Evolutionary conservation across 2,113 vertebrate species (phyloP).

Genomic region (Crocuta crocuta): DNA sequence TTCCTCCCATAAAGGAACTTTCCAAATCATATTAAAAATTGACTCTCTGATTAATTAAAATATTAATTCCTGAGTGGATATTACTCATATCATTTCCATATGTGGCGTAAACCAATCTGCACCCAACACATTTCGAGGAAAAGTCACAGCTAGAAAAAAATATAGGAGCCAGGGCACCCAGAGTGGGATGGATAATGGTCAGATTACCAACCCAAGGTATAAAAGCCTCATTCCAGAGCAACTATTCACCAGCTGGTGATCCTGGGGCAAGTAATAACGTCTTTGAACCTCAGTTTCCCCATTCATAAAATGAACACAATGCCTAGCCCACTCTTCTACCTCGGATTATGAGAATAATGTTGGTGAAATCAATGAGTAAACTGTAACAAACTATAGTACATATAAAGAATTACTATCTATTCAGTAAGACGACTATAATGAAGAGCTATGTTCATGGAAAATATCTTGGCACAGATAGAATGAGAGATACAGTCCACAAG

Average conservation of each 20-base stretch:
- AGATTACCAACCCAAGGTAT: not conserved
- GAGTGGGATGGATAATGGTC: accelerated
- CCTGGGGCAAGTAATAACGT: not conserved
- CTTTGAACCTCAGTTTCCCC: not conserved
- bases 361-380: not conserved
- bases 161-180: not conserved
- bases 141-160: not conserved
- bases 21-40: not conserved
- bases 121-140: not conserved
- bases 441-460: not conserved
- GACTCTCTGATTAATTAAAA: not conserved
- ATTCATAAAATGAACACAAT: not conserved
- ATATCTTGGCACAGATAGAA: not conserved
- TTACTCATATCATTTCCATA: not conserved
- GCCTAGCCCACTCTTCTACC: not conserved
- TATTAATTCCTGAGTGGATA: not conserved
- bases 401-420: not conserved
- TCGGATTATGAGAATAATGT: not conserved
- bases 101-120: not conserved
- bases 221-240: not conserved
- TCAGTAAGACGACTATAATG: not conserved
- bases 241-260: not conserved
- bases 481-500: not conserved
- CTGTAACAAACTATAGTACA: not conserved
- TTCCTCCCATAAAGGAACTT: not conserved